These are phyloP conservation scores for Corvus hawaiiensis DNA, from an alignment of 2,113 vertebrate genomes.

Conservation along the genomic window DNA sequence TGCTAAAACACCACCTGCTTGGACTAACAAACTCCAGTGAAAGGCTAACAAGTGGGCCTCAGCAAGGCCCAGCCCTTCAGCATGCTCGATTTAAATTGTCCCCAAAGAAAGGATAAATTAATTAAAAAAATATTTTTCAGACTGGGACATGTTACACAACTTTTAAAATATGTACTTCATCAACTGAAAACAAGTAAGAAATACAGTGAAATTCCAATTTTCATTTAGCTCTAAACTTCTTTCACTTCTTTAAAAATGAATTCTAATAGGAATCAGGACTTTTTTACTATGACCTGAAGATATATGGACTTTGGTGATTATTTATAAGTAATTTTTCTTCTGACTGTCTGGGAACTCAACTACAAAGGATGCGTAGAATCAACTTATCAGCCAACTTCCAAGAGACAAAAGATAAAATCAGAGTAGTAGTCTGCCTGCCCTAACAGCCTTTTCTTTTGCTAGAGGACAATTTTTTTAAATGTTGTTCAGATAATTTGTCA, in stretches of 20 bases:
- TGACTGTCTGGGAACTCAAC: background rate
- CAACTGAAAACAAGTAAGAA: background rate
- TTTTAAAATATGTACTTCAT: background rate
- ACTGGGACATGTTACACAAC: background rate
- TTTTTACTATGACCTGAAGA: background rate
- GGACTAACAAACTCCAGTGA: background rate
- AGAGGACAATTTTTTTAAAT: background rate
- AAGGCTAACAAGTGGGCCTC: background rate
- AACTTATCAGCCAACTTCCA: background rate
- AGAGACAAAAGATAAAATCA: background rate
- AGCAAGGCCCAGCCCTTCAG: background rate
- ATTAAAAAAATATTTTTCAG: background rate
- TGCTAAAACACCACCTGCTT: background rate
- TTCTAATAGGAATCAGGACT: background rate
- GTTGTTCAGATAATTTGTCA: background rate
- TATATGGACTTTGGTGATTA: background rate
- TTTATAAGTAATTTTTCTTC: background rate
- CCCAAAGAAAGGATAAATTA: background rate
- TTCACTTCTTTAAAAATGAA: background rate
- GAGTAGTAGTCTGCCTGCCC: background rate
- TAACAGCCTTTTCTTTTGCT: background rate
- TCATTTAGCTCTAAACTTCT: background rate
- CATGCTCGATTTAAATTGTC: background rate
- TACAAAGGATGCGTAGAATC: background rate
- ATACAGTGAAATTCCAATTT: background rate